phyloP scores from a whole-genome alignment of 2,113 vertebrate genomes.

The Macquaria australasica region DNA sequence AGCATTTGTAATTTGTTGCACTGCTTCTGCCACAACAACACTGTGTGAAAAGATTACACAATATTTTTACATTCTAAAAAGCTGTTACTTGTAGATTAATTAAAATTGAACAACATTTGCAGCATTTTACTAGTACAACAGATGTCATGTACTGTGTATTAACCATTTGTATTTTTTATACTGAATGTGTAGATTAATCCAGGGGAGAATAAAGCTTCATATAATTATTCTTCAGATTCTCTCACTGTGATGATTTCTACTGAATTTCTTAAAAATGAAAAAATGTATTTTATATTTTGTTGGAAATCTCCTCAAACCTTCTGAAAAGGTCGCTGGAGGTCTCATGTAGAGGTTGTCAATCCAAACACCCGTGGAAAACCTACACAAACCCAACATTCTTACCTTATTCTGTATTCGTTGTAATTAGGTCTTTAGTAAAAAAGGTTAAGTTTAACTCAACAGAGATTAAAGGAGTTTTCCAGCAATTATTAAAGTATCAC shows the following conservation, averaged over 20 bases:
- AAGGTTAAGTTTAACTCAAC: no score
- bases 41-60: background rate
- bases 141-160: background rate
- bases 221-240: background rate
- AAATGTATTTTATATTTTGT: no score
- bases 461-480: no score
- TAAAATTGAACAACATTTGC: background rate
- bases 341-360: no score
- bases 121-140: background rate
- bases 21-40: no score
- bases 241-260: background rate
- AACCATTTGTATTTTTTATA: background rate
- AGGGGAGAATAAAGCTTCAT: slow-evolving; percentile 9
- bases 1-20: background rate
- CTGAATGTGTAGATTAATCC: background rate
- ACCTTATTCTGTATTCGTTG: no score
- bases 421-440: no score
- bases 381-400: no score
- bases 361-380: no score
- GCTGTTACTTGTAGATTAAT: background rate
- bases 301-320: no score
- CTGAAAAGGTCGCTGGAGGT: no score
- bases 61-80: background rate
- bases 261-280: background rate
- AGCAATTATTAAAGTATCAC: no score